Evolutionary conservation across 2,888 invertebrate species (phyloP).

Genomic region (Eupithecia pulchellata): DNA sequence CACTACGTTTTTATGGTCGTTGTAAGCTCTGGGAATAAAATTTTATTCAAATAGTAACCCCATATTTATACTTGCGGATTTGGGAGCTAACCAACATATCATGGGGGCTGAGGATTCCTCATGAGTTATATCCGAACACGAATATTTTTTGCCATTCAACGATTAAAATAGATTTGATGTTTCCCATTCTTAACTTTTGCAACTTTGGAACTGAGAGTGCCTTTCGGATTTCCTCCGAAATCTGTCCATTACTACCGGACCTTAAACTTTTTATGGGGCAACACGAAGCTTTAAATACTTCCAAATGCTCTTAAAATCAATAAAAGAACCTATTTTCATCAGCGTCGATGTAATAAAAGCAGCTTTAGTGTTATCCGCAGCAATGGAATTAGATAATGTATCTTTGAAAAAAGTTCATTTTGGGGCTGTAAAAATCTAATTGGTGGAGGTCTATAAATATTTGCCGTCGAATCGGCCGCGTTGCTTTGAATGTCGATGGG

Average conservation of each 20-base stretch:
- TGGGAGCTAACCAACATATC: slow-evolving; percentile 43
- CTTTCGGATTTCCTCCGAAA: slow-evolving; percentile 52
- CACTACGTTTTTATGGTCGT: slow-evolving; percentile 67
- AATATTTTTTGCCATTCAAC: slow-evolving; percentile 18
- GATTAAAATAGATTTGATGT: slow-evolving; percentile 12
- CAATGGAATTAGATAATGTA: slow-evolving; percentile 80
- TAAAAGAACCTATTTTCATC: slow-evolving; percentile 80
- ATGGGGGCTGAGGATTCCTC: slow-evolving; percentile 26
- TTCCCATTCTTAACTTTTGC: slow-evolving; percentile 14
- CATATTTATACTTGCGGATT: slow-evolving; percentile 51
- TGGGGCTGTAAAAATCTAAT: slow-evolving; percentile 76
- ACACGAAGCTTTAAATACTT: slow-evolving; percentile 77
- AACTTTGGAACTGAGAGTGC: slow-evolving; percentile 45
- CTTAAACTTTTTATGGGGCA: slow-evolving; percentile 74
- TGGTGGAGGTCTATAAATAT: slow-evolving; percentile 76
- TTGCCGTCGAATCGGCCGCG: slow-evolving; percentile 64
- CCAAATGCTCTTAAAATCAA: slow-evolving; percentile 80
- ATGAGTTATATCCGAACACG: slow-evolving; percentile 30
- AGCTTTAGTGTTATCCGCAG: slow-evolving; percentile 77
- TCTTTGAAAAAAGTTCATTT: slow-evolving; percentile 73
- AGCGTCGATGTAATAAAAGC: slow-evolving; percentile 78
- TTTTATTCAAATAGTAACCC: slow-evolving; percentile 63
- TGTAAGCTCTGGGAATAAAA: slow-evolving; percentile 65
- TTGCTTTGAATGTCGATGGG: slow-evolving; percentile 72
- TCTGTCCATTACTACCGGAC: slow-evolving; percentile 69